Conservation (phyloP, 2,888 invertebrate species). For the Diarsia mendica region DNA sequence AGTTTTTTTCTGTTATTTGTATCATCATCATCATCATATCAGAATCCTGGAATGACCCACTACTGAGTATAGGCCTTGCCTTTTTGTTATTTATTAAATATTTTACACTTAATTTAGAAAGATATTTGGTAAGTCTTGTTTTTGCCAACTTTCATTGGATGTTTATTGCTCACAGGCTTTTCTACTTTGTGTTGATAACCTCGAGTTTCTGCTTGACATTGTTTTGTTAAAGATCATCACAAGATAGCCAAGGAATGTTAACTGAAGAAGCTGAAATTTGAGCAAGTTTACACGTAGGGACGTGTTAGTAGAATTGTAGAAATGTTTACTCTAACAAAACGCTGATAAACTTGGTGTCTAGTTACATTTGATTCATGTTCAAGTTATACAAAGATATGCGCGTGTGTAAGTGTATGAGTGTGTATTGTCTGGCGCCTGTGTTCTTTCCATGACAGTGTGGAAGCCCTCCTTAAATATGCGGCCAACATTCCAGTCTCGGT, state of each 20-base stretch:
- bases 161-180: not conserved
- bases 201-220: not conserved
- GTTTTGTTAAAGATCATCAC: slow-evolving; percentile 6
- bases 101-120: too few species aligned
- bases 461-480: slow-evolving; percentile 73
- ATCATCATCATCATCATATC: too few species aligned
- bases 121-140: too few species aligned
- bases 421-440: slow-evolving; percentile 44
- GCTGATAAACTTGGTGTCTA: slow-evolving; percentile 44
- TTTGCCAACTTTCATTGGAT: too few species aligned
- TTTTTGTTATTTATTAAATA: too few species aligned
- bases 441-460: slow-evolving; percentile 52
- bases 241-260: slow-evolving; percentile 41
- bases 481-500: slow-evolving; percentile 81
- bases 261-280: slow-evolving; percentile 33
- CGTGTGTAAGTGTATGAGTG: slow-evolving; percentile 7
- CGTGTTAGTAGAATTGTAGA: slow-evolving; percentile 16
- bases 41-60: too few species aligned
- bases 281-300: slow-evolving; percentile 21
- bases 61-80: too few species aligned
- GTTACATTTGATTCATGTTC: slow-evolving; percentile 56
- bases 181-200: not conserved
- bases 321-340: slow-evolving; percentile 34
- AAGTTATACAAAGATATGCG: slow-evolving; percentile 24
- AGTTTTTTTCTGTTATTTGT: not conserved